Percentiles rank a stretch among this genome's conserved stretches.
These are phyloP conservation scores for Drosophila colorata DNA, from an alignment of 2,888 invertebrate genomes.

Conservation along the genomic window DNA sequence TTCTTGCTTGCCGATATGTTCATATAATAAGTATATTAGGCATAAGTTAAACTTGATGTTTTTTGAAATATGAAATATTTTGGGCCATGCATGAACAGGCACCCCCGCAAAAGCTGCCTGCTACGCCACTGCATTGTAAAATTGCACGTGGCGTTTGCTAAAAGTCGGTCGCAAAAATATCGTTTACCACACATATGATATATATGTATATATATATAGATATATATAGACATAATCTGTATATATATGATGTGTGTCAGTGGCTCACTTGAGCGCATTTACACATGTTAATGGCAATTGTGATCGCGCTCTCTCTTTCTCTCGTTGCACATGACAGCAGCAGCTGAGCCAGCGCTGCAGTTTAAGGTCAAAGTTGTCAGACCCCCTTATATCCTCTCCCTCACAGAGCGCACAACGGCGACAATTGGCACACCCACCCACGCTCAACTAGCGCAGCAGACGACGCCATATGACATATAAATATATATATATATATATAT, in stretches of 20 bases:
- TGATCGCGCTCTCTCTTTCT: constrained; percentile 6
- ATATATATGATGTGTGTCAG: constrained; percentile 73
- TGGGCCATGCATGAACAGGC: too few species aligned
- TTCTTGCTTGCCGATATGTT: too few species aligned
- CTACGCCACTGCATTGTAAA: constrained; percentile 33
- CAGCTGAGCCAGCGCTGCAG: constrained; percentile 58
- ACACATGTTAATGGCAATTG: constrained; percentile 78
- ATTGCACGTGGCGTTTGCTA: constrained; percentile 31
- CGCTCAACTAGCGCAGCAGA: constrained; percentile 41
- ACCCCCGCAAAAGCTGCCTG: constrained; percentile 22
- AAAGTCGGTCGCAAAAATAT: constrained; percentile 15
- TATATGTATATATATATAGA: background rate
- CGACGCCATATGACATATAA: background rate
- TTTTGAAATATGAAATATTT: too few species aligned
- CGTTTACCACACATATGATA: constrained; percentile 1
- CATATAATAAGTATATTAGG: too few species aligned
- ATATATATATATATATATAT: background rate
- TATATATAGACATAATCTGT: constrained; percentile 12
- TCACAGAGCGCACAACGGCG: constrained; percentile 27
- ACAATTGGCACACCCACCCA: constrained; percentile 73
- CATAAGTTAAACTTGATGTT: too few species aligned
- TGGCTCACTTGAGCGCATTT: constrained; percentile 80
- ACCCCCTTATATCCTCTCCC: background rate
- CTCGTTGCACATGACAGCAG: background rate
- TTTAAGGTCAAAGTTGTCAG: constrained; percentile 83